phyloP scores from a whole-genome alignment of 2,113 vertebrate genomes.

The Pardalotus punctatus region DNA sequence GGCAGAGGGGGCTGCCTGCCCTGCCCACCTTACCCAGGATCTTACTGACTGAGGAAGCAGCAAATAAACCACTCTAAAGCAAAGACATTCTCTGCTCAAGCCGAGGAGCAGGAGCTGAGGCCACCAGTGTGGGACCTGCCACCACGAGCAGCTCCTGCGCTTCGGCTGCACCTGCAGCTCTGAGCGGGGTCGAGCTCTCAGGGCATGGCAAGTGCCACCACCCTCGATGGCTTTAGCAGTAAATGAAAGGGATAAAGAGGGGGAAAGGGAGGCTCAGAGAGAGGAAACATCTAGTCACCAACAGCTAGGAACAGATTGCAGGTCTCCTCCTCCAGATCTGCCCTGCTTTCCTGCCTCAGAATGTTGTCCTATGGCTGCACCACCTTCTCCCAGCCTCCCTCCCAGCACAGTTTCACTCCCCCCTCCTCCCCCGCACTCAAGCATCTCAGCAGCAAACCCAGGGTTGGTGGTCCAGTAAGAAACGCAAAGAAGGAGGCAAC shows the following conservation, averaged over 20 bases:
- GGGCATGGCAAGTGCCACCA: background rate
- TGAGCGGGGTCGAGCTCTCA: fast-evolving
- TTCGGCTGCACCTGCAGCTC: fast-evolving
- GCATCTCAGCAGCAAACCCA: background rate
- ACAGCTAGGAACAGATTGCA: background rate
- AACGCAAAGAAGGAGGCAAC: conserved; percentile 17
- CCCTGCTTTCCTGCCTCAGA: background rate
- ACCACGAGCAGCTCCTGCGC: fast-evolving
- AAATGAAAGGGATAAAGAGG: background rate
- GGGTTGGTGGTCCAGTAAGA: conserved; percentile 40
- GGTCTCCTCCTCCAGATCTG: conserved; percentile 11
- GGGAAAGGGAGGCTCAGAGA: background rate
- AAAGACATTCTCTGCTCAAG: fast-evolving
- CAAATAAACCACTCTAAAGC: background rate
- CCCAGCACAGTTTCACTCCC: background rate
- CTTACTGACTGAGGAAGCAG: background rate
- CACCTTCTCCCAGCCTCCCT: background rate
- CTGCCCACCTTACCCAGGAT: background rate
- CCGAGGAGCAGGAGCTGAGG: background rate
- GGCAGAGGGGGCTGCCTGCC: background rate
- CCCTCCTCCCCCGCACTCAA: background rate
- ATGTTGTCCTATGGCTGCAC: background rate
- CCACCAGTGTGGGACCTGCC: fast-evolving
- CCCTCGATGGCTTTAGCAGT: background rate
- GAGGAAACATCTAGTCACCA: background rate